phyloP scores from a whole-genome alignment of 2,113 vertebrate species.

The Callaeas wilsoni region DNA sequence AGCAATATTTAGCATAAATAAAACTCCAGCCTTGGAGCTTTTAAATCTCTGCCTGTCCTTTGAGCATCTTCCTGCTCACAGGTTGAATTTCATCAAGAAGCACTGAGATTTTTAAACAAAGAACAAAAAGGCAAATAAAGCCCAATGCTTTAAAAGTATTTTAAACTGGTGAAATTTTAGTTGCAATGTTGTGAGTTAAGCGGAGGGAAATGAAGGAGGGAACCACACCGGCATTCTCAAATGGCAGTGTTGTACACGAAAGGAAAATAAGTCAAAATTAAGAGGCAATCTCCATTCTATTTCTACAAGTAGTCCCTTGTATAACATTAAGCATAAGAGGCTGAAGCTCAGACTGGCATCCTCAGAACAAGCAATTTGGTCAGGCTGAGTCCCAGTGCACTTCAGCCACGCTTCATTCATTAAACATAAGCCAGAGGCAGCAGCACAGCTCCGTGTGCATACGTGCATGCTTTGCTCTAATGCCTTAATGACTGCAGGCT shows the following conservation, averaged over 20 bases:
- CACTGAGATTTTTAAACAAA: neutral
- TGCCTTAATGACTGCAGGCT: neutral
- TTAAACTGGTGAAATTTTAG: neutral
- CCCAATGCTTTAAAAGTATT: neutral
- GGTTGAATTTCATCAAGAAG: neutral
- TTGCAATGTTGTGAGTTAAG: neutral
- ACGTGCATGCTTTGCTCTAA: neutral
- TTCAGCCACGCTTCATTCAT: neutral
- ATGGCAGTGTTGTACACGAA: neutral
- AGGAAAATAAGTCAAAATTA: conserved; percentile 17
- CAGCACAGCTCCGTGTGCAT: neutral
- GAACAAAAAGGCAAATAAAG: neutral
- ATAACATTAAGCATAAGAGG: neutral
- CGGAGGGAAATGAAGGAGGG: neutral
- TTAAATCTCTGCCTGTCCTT: neutral
- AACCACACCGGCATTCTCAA: neutral
- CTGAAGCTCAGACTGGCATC: neutral
- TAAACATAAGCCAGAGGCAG: neutral
- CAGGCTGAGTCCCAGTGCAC: neutral
- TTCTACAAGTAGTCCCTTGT: conserved; percentile 6
- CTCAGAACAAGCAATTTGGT: neutral
- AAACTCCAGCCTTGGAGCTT: neutral
- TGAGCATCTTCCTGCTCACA: neutral
- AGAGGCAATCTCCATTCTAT: neutral
- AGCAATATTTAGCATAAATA: conserved; percentile 57